These are phyloP conservation scores for Rosalia funebris DNA, from an alignment of 2,888 invertebrate species.

Conservation along the genomic window DNA sequence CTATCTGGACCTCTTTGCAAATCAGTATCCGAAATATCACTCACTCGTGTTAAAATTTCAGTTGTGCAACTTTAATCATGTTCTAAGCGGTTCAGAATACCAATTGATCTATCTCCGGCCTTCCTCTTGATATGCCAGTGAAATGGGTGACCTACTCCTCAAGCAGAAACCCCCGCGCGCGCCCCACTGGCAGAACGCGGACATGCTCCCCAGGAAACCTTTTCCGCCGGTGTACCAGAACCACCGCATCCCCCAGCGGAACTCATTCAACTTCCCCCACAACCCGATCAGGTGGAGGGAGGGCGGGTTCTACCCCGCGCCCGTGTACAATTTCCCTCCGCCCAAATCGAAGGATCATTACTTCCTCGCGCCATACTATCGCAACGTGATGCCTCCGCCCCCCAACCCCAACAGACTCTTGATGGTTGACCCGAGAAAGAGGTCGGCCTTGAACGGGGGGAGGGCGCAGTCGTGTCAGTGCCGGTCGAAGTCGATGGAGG, in stretches of 20 bases:
- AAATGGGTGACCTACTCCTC: slow-evolving; percentile 70
- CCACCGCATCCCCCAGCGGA: slow-evolving; percentile 56
- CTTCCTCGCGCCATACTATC: slow-evolving; percentile 76
- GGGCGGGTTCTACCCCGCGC: slow-evolving; percentile 67
- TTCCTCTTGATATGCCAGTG: not conserved
- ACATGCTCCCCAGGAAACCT: slow-evolving; percentile 69
- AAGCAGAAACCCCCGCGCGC: slow-evolving; percentile 71
- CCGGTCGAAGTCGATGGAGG: slow-evolving; percentile 75
- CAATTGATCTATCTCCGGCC: too few species aligned
- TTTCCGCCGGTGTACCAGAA: slow-evolving; percentile 47
- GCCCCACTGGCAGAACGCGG: slow-evolving; percentile 62
- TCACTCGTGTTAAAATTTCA: too few species aligned
- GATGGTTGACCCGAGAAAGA: slow-evolving; percentile 56
- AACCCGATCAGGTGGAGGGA: slow-evolving; percentile 46
- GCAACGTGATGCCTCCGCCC: slow-evolving; percentile 73
- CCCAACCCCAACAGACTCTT: slow-evolving; percentile 59
- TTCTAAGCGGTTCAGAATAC: too few species aligned
- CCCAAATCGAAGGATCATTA: slow-evolving; percentile 68
- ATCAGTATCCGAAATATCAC: too few species aligned
- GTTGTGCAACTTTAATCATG: too few species aligned
- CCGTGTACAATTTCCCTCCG: slow-evolving; percentile 65
- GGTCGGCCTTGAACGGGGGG: slow-evolving; percentile 40
- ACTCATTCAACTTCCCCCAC: slow-evolving; percentile 57
- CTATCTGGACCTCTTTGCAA: too few species aligned
- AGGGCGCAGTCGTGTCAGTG: slow-evolving; percentile 64